These are phyloP conservation scores for Halcyon badia DNA, from an alignment of 2,797 vertebrate species.

Conservation along the genomic window DNA sequence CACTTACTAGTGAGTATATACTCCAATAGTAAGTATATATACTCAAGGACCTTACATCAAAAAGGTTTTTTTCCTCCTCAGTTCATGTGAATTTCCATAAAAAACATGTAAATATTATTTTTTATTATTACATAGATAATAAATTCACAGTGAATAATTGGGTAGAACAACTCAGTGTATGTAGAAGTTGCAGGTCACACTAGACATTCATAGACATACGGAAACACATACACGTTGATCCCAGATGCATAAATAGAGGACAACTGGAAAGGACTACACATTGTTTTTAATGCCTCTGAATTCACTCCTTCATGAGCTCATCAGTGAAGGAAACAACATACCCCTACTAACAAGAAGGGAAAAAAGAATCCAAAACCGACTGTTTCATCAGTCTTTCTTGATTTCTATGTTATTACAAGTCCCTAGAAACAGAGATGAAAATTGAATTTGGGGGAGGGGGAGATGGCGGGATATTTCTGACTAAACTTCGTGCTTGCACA, in stretches of 20 bases:
- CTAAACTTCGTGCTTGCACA: background rate
- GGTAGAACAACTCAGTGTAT: background rate
- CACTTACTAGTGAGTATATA: background rate
- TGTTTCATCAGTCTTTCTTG: background rate
- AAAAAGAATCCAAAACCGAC: rapidly evolving
- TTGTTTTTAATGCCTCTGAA: background rate
- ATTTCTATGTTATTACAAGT: background rate
- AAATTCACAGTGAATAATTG: background rate
- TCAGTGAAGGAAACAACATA: background rate
- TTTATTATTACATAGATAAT: background rate
- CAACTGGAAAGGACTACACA: background rate
- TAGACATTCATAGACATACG: background rate
- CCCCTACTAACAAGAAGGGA: background rate
- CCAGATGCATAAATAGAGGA: background rate
- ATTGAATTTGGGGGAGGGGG: background rate
- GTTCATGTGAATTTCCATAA: background rate
- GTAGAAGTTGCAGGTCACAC: background rate
- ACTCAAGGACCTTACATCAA: background rate
- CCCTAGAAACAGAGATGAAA: background rate
- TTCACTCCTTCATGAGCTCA: background rate
- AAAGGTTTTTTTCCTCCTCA: background rate
- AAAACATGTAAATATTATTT: background rate
- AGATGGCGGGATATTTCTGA: background rate
- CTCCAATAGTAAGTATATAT: background rate
- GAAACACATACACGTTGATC: rapidly evolving